Conservation (phyloP, 1,140 invertebrate genomes). For the Hyphantria cunea region DNA sequence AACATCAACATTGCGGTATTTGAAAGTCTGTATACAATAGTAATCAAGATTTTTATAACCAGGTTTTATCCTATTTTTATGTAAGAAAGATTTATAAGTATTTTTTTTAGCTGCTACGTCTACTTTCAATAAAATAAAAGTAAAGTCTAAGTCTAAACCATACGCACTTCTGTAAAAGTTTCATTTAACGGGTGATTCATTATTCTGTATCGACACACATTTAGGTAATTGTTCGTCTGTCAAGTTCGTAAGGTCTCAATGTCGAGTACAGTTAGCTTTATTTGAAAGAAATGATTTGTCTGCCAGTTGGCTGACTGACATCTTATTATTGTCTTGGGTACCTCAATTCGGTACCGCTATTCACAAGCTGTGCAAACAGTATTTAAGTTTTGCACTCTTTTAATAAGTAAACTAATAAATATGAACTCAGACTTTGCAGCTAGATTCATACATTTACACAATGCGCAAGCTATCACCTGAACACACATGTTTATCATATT, state of each 20-base stretch:
- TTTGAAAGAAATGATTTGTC: slow-evolving; percentile 52
- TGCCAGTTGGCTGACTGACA: slow-evolving; percentile 63
- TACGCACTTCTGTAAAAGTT: too few relatives aligned
- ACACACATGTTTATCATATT: slow-evolving; percentile 25
- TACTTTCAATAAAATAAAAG: too few relatives aligned
- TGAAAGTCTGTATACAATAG: too few relatives aligned
- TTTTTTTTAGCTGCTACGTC: too few relatives aligned
- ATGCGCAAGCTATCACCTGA: slow-evolving; percentile 31
- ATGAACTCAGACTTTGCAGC: slow-evolving; percentile 2
- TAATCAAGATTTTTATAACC: too few relatives aligned
- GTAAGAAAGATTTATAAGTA: too few relatives aligned
- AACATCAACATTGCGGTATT: background rate
- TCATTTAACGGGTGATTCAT: background rate
- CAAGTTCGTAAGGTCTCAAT: slow-evolving; percentile 37
- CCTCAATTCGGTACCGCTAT: slow-evolving; percentile 57
- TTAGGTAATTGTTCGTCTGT: slow-evolving; percentile 20
- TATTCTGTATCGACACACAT: background rate
- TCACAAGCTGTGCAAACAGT: slow-evolving; percentile 29
- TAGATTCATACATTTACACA: slow-evolving; percentile 33
- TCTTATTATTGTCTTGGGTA: slow-evolving; percentile 52
- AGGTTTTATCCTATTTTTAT: too few relatives aligned
- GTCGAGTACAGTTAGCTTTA: slow-evolving; percentile 60
- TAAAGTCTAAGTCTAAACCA: too few relatives aligned
- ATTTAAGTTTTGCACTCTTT: slow-evolving; percentile 31
- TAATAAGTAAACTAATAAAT: background rate